Percentiles rank a stretch among this genome's conserved stretches.
Evolutionary conservation across 1,140 invertebrate genomes (phyloP).

Genomic region (Hyphantria cunea): DNA sequence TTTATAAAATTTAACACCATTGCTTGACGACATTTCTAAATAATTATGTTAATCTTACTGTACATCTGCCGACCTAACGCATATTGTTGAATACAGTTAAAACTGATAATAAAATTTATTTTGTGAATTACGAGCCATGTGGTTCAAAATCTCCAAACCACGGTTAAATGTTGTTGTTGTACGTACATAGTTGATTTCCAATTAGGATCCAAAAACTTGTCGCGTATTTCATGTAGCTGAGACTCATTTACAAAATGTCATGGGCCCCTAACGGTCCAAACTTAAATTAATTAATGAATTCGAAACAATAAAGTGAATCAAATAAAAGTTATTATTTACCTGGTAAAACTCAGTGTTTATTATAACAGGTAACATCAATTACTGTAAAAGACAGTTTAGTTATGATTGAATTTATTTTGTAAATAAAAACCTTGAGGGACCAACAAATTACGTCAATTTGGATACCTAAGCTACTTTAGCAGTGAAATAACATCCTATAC

Average conservation of each 20-base stretch:
- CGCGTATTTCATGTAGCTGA: slow-evolving; percentile 53
- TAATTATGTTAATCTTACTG: background rate
- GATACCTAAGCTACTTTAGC: slow-evolving; percentile 4
- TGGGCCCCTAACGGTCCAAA: slow-evolving; percentile 39
- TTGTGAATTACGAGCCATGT: slow-evolving; percentile 25
- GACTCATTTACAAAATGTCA: slow-evolving; percentile 44
- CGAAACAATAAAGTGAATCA: slow-evolving; percentile 40
- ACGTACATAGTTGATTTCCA: slow-evolving; percentile 55
- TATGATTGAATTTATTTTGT: slow-evolving; percentile 21
- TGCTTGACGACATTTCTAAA: too few species aligned
- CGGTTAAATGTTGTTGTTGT: slow-evolving; percentile 34
- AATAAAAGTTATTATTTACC: slow-evolving; percentile 40
- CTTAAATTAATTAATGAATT: slow-evolving; percentile 43
- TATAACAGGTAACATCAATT: slow-evolving; percentile 16
- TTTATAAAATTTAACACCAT: too few species aligned
- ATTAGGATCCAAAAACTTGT: slow-evolving; percentile 60
- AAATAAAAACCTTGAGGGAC: slow-evolving; percentile 23
- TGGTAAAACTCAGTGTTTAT: slow-evolving; percentile 12
- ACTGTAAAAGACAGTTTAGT: slow-evolving; percentile 28
- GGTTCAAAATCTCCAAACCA: slow-evolving; percentile 19
- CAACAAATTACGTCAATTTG: slow-evolving; percentile 22
- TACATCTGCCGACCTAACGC: slow-evolving; percentile 7
- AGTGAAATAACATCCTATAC: slow-evolving; percentile 2
- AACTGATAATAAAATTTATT: slow-evolving; percentile 29
- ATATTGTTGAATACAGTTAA: slow-evolving; percentile 18